Evolutionary conservation across 2,113 vertebrate species (phyloP).

Genomic region (Cololabis saira): DNA sequence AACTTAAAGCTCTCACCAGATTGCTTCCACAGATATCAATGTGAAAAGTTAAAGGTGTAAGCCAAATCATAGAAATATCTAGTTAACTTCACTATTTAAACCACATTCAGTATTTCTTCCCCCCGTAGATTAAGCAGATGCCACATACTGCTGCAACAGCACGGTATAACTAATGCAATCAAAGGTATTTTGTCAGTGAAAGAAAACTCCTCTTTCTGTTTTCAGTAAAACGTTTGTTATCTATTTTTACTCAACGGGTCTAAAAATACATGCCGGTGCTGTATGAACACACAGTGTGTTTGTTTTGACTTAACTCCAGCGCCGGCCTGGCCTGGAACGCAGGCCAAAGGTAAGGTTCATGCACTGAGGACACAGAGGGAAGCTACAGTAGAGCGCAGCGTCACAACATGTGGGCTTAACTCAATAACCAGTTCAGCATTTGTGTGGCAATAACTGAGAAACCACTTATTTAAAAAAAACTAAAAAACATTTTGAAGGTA

Average conservation of each 20-base stretch:
- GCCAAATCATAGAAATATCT: background rate
- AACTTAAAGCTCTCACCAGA: conserved; percentile 38
- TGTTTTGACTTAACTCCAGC: conserved; percentile 57
- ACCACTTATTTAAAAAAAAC: background rate
- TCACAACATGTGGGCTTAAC: background rate
- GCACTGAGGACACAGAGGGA: conserved; percentile 4
- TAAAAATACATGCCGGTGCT: conserved; percentile 38
- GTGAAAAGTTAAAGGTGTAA: conserved; percentile 4
- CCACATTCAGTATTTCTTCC: background rate
- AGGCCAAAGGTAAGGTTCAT: conserved; percentile 19
- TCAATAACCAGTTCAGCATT: conserved; percentile 13
- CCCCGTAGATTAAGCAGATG: background rate
- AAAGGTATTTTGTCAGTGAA: conserved; percentile 8
- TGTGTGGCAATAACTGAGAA: conserved; percentile 16
- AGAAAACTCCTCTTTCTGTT: conserved; percentile 27
- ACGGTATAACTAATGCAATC: background rate
- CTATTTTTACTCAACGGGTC: conserved; percentile 60
- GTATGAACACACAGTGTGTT: conserved; percentile 41
- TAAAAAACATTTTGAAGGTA: too few species aligned
- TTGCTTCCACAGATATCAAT: conserved; percentile 7
- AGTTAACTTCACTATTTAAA: conserved; percentile 1
- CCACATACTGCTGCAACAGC: background rate
- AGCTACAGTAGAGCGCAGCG: conserved; percentile 14
- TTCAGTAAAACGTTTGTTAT: conserved; percentile 38
- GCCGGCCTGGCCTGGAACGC: conserved; percentile 22